Conservation (phyloP, 2,113 vertebrate genomes). For the Oenanthe melanoleuca region DNA sequence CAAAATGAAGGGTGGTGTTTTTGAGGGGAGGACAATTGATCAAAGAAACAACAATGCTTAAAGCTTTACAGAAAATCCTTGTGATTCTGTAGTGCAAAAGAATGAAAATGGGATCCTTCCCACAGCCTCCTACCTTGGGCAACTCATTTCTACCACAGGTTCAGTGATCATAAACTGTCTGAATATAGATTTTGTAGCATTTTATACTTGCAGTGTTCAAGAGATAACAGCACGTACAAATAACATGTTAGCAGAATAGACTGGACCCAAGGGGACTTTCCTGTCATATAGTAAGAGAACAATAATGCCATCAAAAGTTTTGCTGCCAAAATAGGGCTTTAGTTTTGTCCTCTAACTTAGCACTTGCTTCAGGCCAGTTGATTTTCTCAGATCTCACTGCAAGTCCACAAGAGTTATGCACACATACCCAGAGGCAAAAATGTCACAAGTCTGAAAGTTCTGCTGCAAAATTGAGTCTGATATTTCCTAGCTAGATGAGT, state of each 20-base stretch:
- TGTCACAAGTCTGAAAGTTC: background rate
- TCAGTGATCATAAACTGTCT: background rate
- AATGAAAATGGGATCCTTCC: background rate
- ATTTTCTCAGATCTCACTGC: background rate
- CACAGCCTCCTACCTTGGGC: background rate
- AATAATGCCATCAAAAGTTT: conserved; percentile 42
- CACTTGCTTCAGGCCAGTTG: conserved; percentile 13
- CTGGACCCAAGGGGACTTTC: background rate
- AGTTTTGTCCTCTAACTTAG: background rate
- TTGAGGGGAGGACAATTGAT: background rate
- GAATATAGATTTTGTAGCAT: background rate
- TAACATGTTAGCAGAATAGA: background rate
- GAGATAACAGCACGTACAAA: background rate
- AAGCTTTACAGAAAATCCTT: background rate
- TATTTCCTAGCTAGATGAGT: background rate
- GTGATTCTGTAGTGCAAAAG: background rate
- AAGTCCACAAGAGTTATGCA: background rate
- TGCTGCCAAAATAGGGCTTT: background rate
- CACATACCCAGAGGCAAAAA: background rate
- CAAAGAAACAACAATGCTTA: background rate
- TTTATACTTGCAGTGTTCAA: conserved; percentile 14
- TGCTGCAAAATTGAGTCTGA: background rate
- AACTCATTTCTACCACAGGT: background rate
- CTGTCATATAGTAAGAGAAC: background rate
- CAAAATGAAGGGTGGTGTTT: background rate